These are phyloP conservation scores for Actinopyga echinites DNA, from an alignment of 53 echinoderm and acorn worm genomes.

Conservation along the genomic window DNA sequence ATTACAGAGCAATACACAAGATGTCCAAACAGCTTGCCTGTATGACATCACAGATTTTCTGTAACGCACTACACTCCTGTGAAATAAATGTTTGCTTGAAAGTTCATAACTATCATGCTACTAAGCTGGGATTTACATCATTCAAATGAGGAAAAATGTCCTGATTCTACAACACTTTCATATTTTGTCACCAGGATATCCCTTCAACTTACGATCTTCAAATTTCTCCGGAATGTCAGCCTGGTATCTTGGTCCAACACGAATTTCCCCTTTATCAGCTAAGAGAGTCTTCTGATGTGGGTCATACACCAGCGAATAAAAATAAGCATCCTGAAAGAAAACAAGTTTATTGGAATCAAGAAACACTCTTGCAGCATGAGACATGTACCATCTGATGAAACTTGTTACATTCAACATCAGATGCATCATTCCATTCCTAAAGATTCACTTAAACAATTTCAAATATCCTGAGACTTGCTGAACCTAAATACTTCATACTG, in stretches of 20 bases:
- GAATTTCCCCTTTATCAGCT: constrained; percentile 97
- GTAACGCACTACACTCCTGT: background rate
- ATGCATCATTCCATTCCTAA: too few relatives aligned
- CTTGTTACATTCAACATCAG: too few relatives aligned
- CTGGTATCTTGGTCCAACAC: constrained; percentile 94
- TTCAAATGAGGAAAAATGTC: background rate
- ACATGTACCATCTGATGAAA: too few relatives aligned
- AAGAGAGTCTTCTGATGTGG: constrained; percentile 98
- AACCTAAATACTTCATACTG: too few relatives aligned
- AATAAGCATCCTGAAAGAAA: constrained; percentile 87
- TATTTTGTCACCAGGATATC: too few relatives aligned
- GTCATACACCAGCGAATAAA: constrained; percentile 98
- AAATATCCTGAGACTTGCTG: too few relatives aligned
- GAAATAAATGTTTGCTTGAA: too few relatives aligned
- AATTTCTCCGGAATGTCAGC: constrained; percentile 81
- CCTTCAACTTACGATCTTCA: constrained; percentile 66
- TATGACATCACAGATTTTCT: too few relatives aligned
- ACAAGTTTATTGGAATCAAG: background rate
- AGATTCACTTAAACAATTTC: too few relatives aligned
- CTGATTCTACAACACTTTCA: background rate
- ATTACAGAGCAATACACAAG: too few relatives aligned
- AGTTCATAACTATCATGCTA: background rate
- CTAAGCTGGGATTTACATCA: too few relatives aligned
- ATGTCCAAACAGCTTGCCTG: background rate
- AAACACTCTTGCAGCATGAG: too few relatives aligned